Conservation (phyloP, 92 coral and sea anemone species). For the Porites lobata region DNA sequence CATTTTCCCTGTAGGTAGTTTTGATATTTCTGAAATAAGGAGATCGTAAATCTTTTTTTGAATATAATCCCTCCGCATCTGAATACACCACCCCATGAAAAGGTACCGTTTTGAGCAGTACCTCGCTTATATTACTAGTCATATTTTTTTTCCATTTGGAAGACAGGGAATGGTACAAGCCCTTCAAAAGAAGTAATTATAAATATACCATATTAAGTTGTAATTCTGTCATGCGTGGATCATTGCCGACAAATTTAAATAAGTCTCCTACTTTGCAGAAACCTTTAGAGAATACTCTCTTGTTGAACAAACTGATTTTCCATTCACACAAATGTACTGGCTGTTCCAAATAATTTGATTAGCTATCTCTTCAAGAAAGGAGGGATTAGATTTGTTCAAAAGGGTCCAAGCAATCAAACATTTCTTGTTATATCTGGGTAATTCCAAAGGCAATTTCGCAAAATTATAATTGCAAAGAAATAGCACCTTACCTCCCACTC, state of each 20-base stretch:
- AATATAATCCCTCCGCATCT: too few species aligned
- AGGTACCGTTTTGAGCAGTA: too few species aligned
- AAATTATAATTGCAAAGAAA: background rate
- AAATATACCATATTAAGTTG: background rate
- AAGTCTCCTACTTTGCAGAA: background rate
- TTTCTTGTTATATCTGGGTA: background rate
- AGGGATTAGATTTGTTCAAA: conserved; percentile 5
- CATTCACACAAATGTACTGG: background rate
- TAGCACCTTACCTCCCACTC: too few species aligned
- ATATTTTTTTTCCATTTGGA: too few species aligned
- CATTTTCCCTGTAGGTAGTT: too few species aligned
- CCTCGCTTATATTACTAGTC: too few species aligned
- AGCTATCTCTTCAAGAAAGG: background rate
- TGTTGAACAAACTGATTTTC: background rate
- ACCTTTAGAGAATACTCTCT: conserved; percentile 1
- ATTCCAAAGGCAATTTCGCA: background rate
- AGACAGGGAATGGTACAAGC: too few species aligned
- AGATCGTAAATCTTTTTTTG: too few species aligned
- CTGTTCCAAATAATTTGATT: background rate
- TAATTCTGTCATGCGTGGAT: background rate
- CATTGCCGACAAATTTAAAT: background rate
- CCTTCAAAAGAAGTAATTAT: too few species aligned
- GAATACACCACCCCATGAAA: too few species aligned
- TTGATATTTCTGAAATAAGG: too few species aligned
- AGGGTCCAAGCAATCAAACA: background rate